Percentiles rank a stretch among this genome's conserved stretches.
phyloP scores from a whole-genome alignment of 2,888 invertebrate species.

The Phrixothrix hirtus region DNA sequence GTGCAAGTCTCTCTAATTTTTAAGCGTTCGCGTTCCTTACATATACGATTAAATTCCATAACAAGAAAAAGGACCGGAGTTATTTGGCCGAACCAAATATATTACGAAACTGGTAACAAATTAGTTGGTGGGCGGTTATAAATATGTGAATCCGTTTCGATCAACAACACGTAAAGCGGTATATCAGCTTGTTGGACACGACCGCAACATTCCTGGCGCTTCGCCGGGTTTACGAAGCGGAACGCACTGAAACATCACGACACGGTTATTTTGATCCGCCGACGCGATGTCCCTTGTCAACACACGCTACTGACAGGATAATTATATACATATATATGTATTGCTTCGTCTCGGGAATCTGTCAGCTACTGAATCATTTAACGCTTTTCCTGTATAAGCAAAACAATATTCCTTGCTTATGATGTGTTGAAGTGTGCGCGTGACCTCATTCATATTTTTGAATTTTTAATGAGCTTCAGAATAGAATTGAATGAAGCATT shows the following conservation, averaged over 20 bases:
- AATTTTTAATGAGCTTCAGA: no score
- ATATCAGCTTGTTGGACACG: constrained; percentile 26
- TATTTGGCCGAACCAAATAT: constrained; percentile 3
- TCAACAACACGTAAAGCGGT: constrained; percentile 24
- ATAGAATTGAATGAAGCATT: no score
- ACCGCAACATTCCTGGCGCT: constrained; percentile 27
- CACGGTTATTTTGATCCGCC: constrained; percentile 27
- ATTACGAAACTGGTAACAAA: constrained; percentile 22
- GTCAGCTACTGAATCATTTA: no score
- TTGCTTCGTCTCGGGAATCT: no score
- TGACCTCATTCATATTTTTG: no score
- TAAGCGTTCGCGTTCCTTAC: neutral
- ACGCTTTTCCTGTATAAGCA: no score
- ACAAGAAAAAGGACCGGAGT: neutral
- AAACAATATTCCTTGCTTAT: no score
- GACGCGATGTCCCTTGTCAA: constrained; percentile 26
- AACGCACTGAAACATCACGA: constrained; percentile 14
- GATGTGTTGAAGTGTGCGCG: no score
- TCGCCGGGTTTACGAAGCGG: constrained; percentile 15
- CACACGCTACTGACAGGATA: constrained; percentile 18
- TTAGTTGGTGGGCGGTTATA: constrained; percentile 25
- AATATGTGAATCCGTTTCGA: constrained; percentile 20
- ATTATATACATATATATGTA: no score
- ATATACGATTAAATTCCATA: neutral
- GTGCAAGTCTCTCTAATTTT: neutral